Evolutionary conservation across 2,113 vertebrate genomes (phyloP).

Genomic region (Nibea coibor): DNA sequence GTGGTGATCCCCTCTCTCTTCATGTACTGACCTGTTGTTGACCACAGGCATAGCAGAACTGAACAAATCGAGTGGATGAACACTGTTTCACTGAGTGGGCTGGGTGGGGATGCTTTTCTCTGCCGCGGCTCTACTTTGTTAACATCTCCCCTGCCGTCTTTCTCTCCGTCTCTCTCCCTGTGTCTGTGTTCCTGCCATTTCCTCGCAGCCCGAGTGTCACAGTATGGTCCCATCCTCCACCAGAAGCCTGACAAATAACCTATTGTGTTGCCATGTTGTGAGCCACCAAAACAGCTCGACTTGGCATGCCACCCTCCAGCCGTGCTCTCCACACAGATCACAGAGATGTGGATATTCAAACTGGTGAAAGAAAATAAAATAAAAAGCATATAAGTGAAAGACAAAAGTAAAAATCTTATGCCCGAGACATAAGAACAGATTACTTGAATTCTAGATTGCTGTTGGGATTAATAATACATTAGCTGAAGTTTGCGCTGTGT

Average conservation of each 20-base stretch:
- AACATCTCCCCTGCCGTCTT: conserved; percentile 1
- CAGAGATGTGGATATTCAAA: not conserved
- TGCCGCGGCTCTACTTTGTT: not conserved
- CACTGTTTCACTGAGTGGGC: not conserved
- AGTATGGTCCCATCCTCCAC: conserved; percentile 28
- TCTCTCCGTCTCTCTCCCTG: not conserved
- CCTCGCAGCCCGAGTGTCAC: conserved; percentile 9
- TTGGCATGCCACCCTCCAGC: conserved; percentile 9
- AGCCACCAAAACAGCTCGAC: conserved; percentile 20
- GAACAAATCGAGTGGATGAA: conserved; percentile 10
- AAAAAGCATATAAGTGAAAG: not conserved
- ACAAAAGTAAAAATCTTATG: not conserved
- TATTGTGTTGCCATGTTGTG: conserved; percentile 38
- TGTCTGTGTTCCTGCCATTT: conserved; percentile 23
- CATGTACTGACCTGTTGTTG: not conserved
- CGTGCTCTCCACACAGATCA: conserved; percentile 6
- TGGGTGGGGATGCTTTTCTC: not conserved
- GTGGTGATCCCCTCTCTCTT: too few species aligned
- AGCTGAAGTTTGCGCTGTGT: not conserved
- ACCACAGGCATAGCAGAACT: not conserved
- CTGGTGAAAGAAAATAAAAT: not conserved
- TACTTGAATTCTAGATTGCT: too few species aligned
- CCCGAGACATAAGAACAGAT: not conserved
- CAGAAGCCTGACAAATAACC: conserved; percentile 43
- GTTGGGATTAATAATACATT: not conserved